Evolutionary conservation across 1,140 invertebrate species (phyloP), one percentile per base, ranked within the genome.

Genomic region (Drosophila dunni): DNA sequence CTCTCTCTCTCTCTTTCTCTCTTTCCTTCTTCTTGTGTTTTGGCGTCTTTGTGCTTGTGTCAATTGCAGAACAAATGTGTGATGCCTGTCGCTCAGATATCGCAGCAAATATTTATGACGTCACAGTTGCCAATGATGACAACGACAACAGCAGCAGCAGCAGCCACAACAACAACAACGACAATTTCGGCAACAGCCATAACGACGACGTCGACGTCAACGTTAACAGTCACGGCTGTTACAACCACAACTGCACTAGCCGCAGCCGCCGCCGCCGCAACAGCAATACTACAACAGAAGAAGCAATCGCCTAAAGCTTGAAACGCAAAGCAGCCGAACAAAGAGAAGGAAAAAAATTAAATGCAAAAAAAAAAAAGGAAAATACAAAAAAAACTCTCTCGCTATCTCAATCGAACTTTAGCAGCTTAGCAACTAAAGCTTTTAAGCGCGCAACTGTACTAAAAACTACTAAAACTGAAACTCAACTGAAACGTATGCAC

Each of bases 11-110:
- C 24, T 72, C 33, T 70, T 24, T 73, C 56, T 75, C 38, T 62
- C 53, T 57, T n/a, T 53, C 13, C 56, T 2, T 54, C 33, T 50
- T 9, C 73, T 53, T 60, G 15, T 46, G 38, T 53, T 62, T 50
- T 63, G 40, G 60, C 53, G 46, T 66, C 29, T 48, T 48, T 57
- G 24, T 67, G 11, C 46, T 70, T 65, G 36, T 81, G 11, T 79
- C 46, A 66, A 51, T 84, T 91, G 44, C 79, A 92, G 91, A 84
- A 92, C 91, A 89, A 92, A 92, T 91, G 91, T 92, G 89, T 92
- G 91, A 92, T 91, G 89, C 62, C 84, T 64, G 78, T 66, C 70
- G 75, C 69, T 57, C 80, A 91, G 73, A 77, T 80, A 50, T 57
- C 76, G 44, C 81, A 86, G 66, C 81, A 91, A 74, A 85, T 91